Conservation (phyloP, 1,140 invertebrate species). For the Bombus waltoni region DNA sequence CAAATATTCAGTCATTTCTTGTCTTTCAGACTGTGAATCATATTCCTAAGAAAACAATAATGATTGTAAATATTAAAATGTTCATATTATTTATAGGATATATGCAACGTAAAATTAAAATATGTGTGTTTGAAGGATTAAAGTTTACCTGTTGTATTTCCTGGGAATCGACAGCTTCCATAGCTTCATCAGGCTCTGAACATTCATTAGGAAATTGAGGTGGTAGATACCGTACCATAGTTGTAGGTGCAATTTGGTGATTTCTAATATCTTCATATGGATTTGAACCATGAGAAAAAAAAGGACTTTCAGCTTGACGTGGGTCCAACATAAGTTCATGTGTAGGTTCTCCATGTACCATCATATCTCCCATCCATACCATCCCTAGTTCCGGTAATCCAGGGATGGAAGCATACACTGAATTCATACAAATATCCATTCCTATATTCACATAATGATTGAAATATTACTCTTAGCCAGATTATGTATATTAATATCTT, state of each 20-base stretch:
- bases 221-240: slow-evolving; percentile 82
- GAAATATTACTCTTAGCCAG: slow-evolving; percentile 49
- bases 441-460: slow-evolving; percentile 64
- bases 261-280: slow-evolving; percentile 84
- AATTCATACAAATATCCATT: slow-evolving; percentile 78
- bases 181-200: slow-evolving; percentile 80
- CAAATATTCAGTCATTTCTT: slow-evolving; percentile 77
- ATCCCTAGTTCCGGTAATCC: slow-evolving; percentile 86
- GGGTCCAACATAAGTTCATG: slow-evolving; percentile 85
- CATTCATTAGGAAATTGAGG: slow-evolving; percentile 77
- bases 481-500: slow-evolving; percentile 25
- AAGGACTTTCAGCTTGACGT: slow-evolving; percentile 82
- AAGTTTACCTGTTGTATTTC: slow-evolving; percentile 77
- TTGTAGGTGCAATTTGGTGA: slow-evolving; percentile 81
- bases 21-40: slow-evolving; percentile 74
- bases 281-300: slow-evolving; percentile 84
- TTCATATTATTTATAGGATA: not conserved
- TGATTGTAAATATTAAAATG: slow-evolving; percentile 7
- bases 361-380: slow-evolving; percentile 89
- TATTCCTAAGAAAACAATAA: slow-evolving; percentile 69
- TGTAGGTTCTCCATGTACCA: slow-evolving; percentile 83
- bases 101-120: not conserved
- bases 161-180: slow-evolving; percentile 77
- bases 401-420: slow-evolving; percentile 83
- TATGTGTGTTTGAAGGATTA: not conserved